Evolutionary conservation across 2,113 vertebrate genomes (phyloP), one percentile per base, ranked within the genome.

Genomic region (Procavia capensis): DNA sequence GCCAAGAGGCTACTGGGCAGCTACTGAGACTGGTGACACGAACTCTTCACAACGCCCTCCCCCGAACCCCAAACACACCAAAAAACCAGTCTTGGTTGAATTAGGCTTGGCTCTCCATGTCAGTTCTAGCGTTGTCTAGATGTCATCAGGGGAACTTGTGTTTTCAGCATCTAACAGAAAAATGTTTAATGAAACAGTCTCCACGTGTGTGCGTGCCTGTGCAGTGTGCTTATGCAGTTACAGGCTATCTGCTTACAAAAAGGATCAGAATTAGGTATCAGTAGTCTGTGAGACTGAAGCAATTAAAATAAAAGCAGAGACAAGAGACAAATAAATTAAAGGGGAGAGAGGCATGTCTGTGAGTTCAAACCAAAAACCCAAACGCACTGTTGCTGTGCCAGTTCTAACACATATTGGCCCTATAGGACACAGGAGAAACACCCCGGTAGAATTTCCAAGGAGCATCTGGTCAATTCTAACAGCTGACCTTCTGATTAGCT

Each of bases 1-100:
- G 63, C 47, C 89, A 84, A 89, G 96, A 96, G 95, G 91, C 76
- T 17, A 39, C 70, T 3, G 50, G 68, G 94, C 82, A 83, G 94
- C 88, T 68, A 63, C 82, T 61, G 61, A 81, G 81, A 61, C 43
- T 79, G 41, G 41, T 47, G 14, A 20, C 7, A 11, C 2, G 45
- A 66, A 74, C 88, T 54, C 19, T 5, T 31, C 34, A 47, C 34
- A n/a, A n/a, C n/a, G 47, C 47, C 47, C 47, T 8, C 47, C 47
- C 47, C 14, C n/a, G 17, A 10, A 3, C 19, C n/a, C 68, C 6
- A 17, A 3, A n/a, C n/a, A n/a, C n/a, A n/a, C n/a, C n/a, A n/a
- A n/a, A n/a, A n/a, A n/a, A n/a, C n/a, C n/a, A n/a, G n/a, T 54
- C 64, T 3, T 11, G 43, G 25, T 47, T 6, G 16, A 24, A 1